Percentiles rank a stretch among this genome's conserved stretches.
phyloP scores from a whole-genome alignment of 2,797 vertebrate species.

The Triplophysa yarkandensis region DNA sequence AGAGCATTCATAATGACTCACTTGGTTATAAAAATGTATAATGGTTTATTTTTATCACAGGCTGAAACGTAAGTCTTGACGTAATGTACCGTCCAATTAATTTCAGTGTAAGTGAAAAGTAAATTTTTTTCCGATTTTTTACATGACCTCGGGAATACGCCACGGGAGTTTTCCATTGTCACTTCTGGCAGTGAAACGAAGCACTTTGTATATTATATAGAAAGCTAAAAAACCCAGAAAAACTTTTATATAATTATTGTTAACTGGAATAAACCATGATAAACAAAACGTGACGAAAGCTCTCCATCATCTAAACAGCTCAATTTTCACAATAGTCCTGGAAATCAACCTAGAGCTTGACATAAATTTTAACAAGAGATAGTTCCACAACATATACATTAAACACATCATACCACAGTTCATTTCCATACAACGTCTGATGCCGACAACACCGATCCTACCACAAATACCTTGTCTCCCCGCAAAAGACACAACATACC shows the following conservation, averaged over 20 bases:
- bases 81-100: too few relatives aligned
- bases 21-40: neutral
- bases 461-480: neutral
- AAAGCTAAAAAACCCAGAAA: too few relatives aligned
- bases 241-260: too few relatives aligned
- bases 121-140: too few relatives aligned
- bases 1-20: constrained; percentile 1
- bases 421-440: neutral
- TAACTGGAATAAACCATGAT: neutral
- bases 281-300: neutral
- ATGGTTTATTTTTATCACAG: neutral
- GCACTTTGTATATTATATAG: too few relatives aligned
- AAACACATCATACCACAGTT: neutral
- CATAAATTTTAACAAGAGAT: neutral
- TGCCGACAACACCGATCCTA: neutral
- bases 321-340: neutral
- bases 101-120: too few relatives aligned
- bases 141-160: too few relatives aligned
- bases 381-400: too few relatives aligned
- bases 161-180: neutral
- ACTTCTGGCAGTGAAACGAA: too few relatives aligned
- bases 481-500: constrained; percentile 12
- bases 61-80: too few relatives aligned
- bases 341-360: neutral
- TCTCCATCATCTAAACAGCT: neutral